phyloP scores from a whole-genome alignment of 2,113 vertebrate genomes.

The Rhinoptilus africanus region DNA sequence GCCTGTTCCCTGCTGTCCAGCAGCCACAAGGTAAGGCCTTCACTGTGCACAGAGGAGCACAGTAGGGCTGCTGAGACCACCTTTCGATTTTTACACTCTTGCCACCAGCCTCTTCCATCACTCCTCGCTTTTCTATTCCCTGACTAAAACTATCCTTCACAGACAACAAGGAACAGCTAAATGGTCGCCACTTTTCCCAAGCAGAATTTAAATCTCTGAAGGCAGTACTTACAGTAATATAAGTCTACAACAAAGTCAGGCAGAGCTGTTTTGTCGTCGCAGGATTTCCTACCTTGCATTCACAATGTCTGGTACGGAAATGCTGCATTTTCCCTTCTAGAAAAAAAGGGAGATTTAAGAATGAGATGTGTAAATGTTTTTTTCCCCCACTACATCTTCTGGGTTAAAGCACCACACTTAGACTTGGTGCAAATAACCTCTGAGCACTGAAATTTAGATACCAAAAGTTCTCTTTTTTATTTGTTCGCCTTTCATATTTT shows the following conservation, averaged over 20 bases:
- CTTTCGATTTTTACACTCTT: background rate
- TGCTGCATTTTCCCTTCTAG: background rate
- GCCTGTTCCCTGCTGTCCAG: background rate
- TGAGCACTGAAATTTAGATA: background rate
- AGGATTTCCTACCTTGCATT: background rate
- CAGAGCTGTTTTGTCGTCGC: background rate
- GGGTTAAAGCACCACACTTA: background rate
- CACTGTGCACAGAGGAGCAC: fast-evolving
- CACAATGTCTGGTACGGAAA: background rate
- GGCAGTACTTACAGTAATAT: background rate
- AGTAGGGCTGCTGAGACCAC: background rate
- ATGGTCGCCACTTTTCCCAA: background rate
- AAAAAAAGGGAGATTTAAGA: background rate
- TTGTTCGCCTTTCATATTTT: background rate
- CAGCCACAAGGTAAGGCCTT: background rate
- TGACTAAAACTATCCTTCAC: background rate
- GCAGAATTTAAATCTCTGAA: background rate
- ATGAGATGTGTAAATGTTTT: background rate
- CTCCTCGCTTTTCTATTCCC: background rate
- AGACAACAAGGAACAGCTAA: background rate
- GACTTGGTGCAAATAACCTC: background rate
- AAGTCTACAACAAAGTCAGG: background rate
- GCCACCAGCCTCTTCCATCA: background rate
- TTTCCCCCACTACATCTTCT: background rate
- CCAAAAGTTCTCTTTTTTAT: background rate